Evolutionary conservation across 2,113 vertebrate species (phyloP), one percentile per base, ranked within the genome.

Genomic region (Pedionomus torquatus): DNA sequence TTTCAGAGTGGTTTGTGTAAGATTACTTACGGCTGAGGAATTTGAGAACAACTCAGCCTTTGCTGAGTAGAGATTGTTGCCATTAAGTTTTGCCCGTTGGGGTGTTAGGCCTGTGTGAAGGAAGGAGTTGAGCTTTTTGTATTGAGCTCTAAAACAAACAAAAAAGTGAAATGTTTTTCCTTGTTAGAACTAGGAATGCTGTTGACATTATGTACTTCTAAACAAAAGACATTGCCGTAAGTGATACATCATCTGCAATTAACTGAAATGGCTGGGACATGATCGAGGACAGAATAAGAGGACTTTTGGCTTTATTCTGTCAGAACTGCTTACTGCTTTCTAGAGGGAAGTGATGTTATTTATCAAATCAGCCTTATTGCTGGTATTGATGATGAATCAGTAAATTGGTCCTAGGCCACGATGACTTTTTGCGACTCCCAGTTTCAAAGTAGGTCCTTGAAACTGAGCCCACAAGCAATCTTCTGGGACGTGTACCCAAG

Each of bases 1-100:
- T 43, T 76, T 43, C 43, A 7, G 44, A 46, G 51, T 43, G 52
- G 39, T 28, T 93, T 35, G 17, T 35, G 4, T 9, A n/a, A 49
- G 65, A 64, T 93, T 44, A 9, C 37, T 71, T 78, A 21, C 31
- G 74, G 89, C 64, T 95, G 84, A 90, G 78, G 87, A 93, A 41
- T 7, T 48, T 65, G 41, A 65, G 87, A 60, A 19, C 41, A 60
- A 2, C 48, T 78, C 11, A 1, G n/a, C 54, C 41, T 49, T 63
- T 75, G 55, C 70, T 20, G 44, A 16, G 58, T 9, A 5, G 26
- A 54, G 46, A 24, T 83, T 44, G 4, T 55, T 61, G 5, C 44
- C 35, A 0, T 79, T 13, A 74, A 70, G 49, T 63, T 68, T 39
- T 89, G 86, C 68, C 80, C 44, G 2, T 6, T 63, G 60, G 64